Evolutionary conservation across 2,113 vertebrate species (phyloP), one percentile per base, ranked within the genome.

Genomic region (Pelvicachromis taeniatus): DNA sequence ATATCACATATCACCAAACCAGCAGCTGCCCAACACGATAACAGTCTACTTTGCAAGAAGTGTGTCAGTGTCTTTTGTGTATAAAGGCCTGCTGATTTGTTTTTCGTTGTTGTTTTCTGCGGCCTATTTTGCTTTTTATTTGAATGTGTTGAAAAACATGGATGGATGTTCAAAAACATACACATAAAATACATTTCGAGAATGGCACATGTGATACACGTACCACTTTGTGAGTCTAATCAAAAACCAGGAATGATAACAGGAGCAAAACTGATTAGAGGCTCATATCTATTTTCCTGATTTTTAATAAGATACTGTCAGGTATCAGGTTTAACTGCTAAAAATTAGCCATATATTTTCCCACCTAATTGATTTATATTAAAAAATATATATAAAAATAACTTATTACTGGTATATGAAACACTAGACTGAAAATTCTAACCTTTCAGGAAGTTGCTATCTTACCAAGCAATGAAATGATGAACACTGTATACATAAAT

Each of bases 1-100:
- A 75, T 55, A 88, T 88, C 90, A 82, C 19, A 78, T 58, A 53
- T 68, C 90, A 26, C 68, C 21, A 56, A 65, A 58, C 54, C 83
- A 73, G 85, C 38, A 55, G 84, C 26, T 23, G 14, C 70, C 80
- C 31, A 9, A 68, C 48, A 70, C 1, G 0, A 48, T 19, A 31
- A 50, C 42, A 33, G 77, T 33, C 82, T 86, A 5, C 55, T 16
- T 12, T 13, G n/a, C 31, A 81, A 77, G 58, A 56, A 19, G 21
- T 81, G 33, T 63, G 59, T 21, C 56, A 4, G 4, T 55, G 29
- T 54, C 78, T 19, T 23, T 3, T 19, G 12, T 78, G 54, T 54
- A 53, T 61, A 7, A n/a, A 42, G 6, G 12, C 53, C 40, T 58
- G 23, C 11, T 38, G 17, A 12, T 63, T 63, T 63, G 38, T 9